Percentiles rank a stretch among this genome's conserved stretches.
phyloP scores from a whole-genome alignment of 2,888 invertebrate species.

The Augiades crinisus region DNA sequence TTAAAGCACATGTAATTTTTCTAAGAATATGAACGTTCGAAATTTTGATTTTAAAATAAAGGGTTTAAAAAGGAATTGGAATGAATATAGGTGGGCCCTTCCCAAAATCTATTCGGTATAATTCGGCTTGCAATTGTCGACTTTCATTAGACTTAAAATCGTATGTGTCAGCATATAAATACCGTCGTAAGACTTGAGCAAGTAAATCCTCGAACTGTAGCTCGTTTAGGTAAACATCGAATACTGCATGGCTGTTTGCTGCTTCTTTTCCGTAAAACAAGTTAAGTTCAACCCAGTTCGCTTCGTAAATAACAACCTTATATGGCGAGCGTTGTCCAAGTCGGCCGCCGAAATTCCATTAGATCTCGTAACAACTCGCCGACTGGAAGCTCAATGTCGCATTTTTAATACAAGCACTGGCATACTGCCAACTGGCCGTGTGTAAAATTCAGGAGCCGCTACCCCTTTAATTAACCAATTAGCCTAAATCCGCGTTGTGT shows the following conservation, averaged over 20 bases:
- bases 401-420: constrained; percentile 60
- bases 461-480: constrained; percentile 78
- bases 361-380: constrained; percentile 14
- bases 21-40: too few relatives aligned
- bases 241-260: too few relatives aligned
- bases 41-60: too few relatives aligned
- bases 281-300: constrained; percentile 6
- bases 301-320: constrained; percentile 11
- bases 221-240: too few relatives aligned
- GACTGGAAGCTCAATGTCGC: constrained; percentile 16
- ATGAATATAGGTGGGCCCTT: too few relatives aligned
- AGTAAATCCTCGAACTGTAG: too few relatives aligned
- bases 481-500: constrained; percentile 61
- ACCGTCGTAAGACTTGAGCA: too few relatives aligned
- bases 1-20: too few relatives aligned
- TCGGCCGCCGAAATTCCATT: constrained; percentile 15
- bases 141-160: too few relatives aligned
- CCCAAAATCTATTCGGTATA: too few relatives aligned
- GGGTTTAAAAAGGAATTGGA: too few relatives aligned
- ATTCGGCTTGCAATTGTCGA: background rate
- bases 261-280: constrained; percentile 2
- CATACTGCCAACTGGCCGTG: constrained; percentile 59
- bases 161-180: too few relatives aligned
- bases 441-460: constrained; percentile 57
- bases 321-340: constrained; percentile 9